Base-by-base conservation (phyloP, 2,797 vertebrate species). In the Meda fulgida region DNA sequence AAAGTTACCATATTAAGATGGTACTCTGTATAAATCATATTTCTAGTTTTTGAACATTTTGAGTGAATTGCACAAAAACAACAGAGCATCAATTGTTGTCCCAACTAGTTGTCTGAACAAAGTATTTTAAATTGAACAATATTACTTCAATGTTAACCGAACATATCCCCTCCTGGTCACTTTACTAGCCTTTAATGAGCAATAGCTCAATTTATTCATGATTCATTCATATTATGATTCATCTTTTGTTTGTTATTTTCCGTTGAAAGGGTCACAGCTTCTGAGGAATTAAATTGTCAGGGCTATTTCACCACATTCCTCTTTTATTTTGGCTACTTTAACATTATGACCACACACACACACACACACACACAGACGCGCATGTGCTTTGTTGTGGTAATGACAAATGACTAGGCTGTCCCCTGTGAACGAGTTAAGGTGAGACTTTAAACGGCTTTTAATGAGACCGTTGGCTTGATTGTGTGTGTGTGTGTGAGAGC, bases 391-490 rank as follows among this genome's bases (percentile, higher is more conserved):
- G 73, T 60, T 76, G 67, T 70, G 65, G n/a, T 82, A 80, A 83
- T 83, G 80, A 86, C 58, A 65, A 78, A 78, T 83, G 53, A 82
- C 80, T 36, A 53, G 60, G 29, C 53, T 78, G 65, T 78, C 48
- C 81, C 65, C 65, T 63, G 73, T 77, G 73, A 78, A 63, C 16
- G 36, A 43, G 67, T 85, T 65, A 36, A 81, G 51, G 72, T 77
- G 72, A 82, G 72, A 77, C 31, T 53, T 75, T 85, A 81, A 85
- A 77, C 60, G 19, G 40, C 63, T 67, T 69, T 67, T 75, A 34
- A 76, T 85, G 69, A 80, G 70, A 67, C 58, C 34, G 67, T n/a
- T 55, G 73, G 48, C 31, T 36, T 76, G 16, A 19, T 26, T 4
- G 13, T 58, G 34, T 38, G 51, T 65, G 29, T 55, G 46, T 67